Evolutionary conservation across 1,140 invertebrate genomes (phyloP), one percentile per base, ranked within the genome.

Genomic region (Pseudomyrmex flavicornis): DNA sequence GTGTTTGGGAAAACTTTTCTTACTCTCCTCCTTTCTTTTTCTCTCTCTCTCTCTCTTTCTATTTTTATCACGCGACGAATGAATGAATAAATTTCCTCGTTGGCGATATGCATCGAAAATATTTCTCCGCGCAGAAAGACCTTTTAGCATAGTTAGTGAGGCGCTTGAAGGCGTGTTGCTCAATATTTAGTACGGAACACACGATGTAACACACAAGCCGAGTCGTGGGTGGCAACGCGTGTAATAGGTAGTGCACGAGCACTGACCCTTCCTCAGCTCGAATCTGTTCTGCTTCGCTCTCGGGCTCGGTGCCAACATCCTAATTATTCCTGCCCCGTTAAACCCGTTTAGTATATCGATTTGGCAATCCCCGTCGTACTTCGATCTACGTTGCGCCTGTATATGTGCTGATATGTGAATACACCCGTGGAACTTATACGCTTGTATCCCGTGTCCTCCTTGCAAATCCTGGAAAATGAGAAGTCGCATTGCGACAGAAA

Each of bases 281-380:
- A 92, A 91, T 91, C 87, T 90, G 89, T 90, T 89, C 89, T 89
- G 86, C 88, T 87, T 83, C 70, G 65, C 58, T 80, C 88, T 93
- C 89, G 93, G 74, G 92, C 92, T 85, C 82, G 85, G 82, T 91
- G 93, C 92, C 93, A 93, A 92, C 87, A 91, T 85, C 87, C 91
- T 93, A 93, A 94, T 94, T 93, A 93, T 93, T 92, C 92, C 85
- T 91, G 88, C 88, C 70, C 91, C 92, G 91, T 94, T 93, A 90
- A 93, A 89, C 91, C 84, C 92, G 90, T 93, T 94, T 93, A 93
- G 89, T 89, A 82, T 88, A 93, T 93, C 90, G 91, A 93, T 93
- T 93, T 92, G 82, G 85, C 88, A 91, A 92, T 92, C 86, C 84
- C 84, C 75, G 73, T 68, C 82, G 85, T 88, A 87, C 80, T 80